These are phyloP conservation scores for Lutjanus erythropterus DNA, from an alignment of 2,113 vertebrate species.

Conservation along the genomic window DNA sequence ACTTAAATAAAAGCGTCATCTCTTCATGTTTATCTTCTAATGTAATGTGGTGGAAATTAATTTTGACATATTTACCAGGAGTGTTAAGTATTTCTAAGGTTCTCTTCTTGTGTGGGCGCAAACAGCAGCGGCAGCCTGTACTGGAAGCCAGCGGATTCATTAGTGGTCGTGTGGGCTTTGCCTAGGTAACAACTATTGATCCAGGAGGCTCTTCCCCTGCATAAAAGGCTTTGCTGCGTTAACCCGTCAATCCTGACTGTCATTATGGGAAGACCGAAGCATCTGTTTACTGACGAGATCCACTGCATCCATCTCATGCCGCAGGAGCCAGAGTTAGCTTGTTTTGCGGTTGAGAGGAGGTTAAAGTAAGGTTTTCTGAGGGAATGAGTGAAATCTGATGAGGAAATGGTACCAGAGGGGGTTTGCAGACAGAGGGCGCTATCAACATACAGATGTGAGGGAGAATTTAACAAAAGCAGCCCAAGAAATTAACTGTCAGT, in stretches of 20 bases:
- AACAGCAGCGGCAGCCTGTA: conserved; percentile 2
- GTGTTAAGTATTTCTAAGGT: not conserved
- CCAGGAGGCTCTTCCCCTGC: conserved; percentile 64
- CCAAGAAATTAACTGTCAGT: not conserved
- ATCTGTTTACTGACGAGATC: conserved; percentile 47
- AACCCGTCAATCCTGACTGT: conserved; percentile 68
- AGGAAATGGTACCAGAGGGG: conserved; percentile 1
- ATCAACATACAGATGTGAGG: conserved; percentile 40
- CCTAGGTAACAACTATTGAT: conserved; percentile 83
- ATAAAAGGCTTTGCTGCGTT: conserved; percentile 72
- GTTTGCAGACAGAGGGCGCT: conserved; percentile 80
- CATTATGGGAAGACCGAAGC: conserved; percentile 51
- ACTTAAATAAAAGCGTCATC: not conserved
- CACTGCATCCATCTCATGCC: conserved; percentile 3
- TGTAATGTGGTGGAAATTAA: not conserved
- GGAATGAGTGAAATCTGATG: not conserved
- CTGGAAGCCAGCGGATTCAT: conserved; percentile 79
- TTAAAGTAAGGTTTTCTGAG: conserved; percentile 13
- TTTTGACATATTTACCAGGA: not conserved
- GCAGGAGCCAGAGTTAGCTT: conserved; percentile 9
- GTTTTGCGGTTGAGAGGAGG: conserved; percentile 37
- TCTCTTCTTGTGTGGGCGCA: conserved; percentile 5
- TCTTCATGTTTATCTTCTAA: not conserved
- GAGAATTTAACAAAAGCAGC: not conserved
- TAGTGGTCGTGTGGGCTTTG: conserved; percentile 83